phyloP scores from a whole-genome alignment of 2,888 invertebrate genomes.

The Mimachlamys varia region DNA sequence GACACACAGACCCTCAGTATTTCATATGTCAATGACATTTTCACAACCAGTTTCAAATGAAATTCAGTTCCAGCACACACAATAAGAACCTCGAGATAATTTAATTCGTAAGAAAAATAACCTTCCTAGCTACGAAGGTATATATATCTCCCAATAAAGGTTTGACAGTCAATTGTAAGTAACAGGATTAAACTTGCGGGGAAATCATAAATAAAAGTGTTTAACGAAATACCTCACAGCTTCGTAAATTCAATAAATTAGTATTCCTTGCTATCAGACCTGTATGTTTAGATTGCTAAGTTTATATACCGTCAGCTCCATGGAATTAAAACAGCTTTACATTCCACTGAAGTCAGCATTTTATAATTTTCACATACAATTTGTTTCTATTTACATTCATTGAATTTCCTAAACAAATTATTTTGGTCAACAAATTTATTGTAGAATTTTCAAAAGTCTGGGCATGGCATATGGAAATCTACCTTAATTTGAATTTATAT shows the following conservation, averaged over 20 bases:
- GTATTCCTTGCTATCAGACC: neutral
- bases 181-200: neutral
- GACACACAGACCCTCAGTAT: too few relatives aligned
- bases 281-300: neutral
- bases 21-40: too few relatives aligned
- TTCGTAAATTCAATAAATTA: neutral
- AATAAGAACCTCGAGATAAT: neutral
- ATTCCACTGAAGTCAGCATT: neutral
- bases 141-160: neutral
- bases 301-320: neutral
- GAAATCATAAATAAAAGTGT: neutral
- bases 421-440: neutral
- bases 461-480: too few relatives aligned
- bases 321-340: neutral
- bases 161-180: neutral
- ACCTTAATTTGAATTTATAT: too few relatives aligned
- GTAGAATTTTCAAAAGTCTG: too few relatives aligned
- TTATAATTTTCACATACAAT: neutral
- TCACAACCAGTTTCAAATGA: neutral
- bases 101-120: neutral
- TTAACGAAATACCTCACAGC: conserved; percentile 4
- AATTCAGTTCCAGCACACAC: neutral
- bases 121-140: neutral
- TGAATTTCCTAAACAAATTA: neutral
- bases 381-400: neutral